Evolutionary conservation across 2,888 invertebrate species (phyloP).

Genomic region (Lithophane ornitopus): DNA sequence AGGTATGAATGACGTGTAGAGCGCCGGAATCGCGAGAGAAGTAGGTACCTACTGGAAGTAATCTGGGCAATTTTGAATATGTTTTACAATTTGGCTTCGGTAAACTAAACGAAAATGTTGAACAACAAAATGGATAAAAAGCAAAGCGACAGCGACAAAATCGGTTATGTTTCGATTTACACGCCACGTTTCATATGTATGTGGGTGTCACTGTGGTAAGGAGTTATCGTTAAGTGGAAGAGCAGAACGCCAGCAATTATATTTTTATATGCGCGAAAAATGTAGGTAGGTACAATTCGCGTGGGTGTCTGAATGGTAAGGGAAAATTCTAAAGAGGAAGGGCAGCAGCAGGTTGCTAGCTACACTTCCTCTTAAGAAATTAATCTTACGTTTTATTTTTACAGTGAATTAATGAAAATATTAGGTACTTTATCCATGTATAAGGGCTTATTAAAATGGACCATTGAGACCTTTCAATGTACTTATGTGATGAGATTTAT

Average conservation of each 20-base stretch:
- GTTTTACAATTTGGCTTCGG: background rate
- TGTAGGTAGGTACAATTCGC: background rate
- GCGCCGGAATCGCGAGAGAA: constrained; percentile 1
- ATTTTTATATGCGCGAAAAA: background rate
- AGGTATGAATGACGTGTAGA: constrained; percentile 38
- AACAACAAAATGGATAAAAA: background rate
- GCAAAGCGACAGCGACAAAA: background rate
- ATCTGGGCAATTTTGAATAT: background rate
- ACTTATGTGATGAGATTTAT: background rate
- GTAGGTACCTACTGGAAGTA: background rate
- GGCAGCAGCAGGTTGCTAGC: too few species aligned
- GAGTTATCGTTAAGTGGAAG: background rate
- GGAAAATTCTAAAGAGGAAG: background rate
- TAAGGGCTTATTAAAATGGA: background rate
- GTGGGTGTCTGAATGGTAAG: background rate
- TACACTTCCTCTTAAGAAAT: too few species aligned
- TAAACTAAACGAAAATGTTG: background rate
- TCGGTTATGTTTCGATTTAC: background rate
- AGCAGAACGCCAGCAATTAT: background rate
- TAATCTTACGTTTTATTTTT: background rate
- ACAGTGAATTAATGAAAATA: background rate
- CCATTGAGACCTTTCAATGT: background rate
- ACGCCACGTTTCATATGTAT: background rate
- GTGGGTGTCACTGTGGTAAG: background rate
- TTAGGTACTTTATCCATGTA: background rate